phyloP scores from a whole-genome alignment of 2,888 invertebrate species.

The Ormyrus labotus region DNA sequence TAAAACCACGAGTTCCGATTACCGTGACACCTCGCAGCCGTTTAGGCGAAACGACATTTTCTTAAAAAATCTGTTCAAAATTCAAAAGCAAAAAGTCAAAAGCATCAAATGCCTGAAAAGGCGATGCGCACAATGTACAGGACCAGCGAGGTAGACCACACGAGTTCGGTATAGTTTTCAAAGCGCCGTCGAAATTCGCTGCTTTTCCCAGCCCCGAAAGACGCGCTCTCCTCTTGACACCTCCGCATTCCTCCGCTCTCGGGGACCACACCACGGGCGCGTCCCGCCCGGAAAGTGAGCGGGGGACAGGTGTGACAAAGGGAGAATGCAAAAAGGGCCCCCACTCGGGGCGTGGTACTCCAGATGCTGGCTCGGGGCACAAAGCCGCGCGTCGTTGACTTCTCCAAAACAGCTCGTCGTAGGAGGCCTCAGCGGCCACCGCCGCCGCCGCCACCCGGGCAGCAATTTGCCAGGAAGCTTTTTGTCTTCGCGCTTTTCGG shows the following conservation, averaged over 20 bases:
- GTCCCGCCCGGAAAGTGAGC: not conserved
- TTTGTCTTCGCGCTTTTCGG: not conserved
- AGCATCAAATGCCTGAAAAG: too few relatives aligned
- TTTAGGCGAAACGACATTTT: too few relatives aligned
- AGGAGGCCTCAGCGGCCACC: not conserved
- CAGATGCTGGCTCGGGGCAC: slow-evolving; percentile 10
- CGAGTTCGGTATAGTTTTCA: too few relatives aligned
- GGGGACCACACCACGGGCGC: slow-evolving; percentile 8
- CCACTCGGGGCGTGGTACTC: slow-evolving; percentile 44
- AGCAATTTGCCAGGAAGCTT: slow-evolving; percentile 14
- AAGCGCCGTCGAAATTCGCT: too few relatives aligned
- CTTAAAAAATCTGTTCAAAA: too few relatives aligned
- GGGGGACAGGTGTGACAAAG: slow-evolving; percentile 50
- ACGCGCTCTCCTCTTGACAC: not conserved
- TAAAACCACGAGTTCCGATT: too few relatives aligned
- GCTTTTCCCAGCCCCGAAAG: too few relatives aligned
- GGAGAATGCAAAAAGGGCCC: not conserved
- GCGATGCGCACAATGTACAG: not conserved
- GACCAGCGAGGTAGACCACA: not conserved
- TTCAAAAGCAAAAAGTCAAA: too few relatives aligned
- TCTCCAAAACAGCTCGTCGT: slow-evolving; percentile 13
- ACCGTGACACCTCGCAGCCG: too few relatives aligned
- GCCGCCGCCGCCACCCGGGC: slow-evolving; percentile 1
- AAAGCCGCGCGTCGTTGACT: slow-evolving; percentile 27
- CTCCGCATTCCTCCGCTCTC: not conserved